Conservation (phyloP, 92 coral and sea anemone species). For the Epizoanthus scotinus region DNA sequence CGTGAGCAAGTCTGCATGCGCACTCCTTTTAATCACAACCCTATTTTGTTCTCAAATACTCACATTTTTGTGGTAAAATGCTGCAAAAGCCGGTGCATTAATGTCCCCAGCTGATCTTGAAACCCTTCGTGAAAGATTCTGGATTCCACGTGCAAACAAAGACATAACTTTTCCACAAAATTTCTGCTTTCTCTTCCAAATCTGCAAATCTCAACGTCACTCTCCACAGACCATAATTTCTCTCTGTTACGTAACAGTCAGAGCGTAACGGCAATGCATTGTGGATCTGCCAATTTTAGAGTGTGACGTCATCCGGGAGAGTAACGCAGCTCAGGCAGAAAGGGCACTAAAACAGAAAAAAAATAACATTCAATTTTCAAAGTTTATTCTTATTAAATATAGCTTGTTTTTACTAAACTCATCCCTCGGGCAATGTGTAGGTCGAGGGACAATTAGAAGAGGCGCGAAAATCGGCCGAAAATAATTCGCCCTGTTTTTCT, state of each 20-base stretch:
- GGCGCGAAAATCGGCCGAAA: too few species aligned
- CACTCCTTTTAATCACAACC: neutral
- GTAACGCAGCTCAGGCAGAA: too few species aligned
- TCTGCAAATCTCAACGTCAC: too few species aligned
- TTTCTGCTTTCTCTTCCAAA: neutral
- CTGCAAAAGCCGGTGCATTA: conserved; percentile 49
- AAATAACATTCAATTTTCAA: too few species aligned
- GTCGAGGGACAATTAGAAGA: too few species aligned
- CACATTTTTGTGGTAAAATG: conserved; percentile 76
- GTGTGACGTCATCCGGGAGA: too few species aligned
- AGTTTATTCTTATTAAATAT: too few species aligned
- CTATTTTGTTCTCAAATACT: conserved; percentile 25
- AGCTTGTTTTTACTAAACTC: too few species aligned
- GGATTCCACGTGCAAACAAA: conserved; percentile 43
- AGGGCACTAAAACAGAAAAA: too few species aligned
- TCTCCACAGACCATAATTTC: conserved; percentile 31
- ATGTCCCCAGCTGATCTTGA: conserved; percentile 39
- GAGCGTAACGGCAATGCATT: conserved; percentile 8
- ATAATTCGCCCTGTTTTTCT: too few species aligned
- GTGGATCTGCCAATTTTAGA: neutral
- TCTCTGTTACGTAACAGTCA: neutral
- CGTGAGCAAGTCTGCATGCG: too few species aligned
- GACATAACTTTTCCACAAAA: conserved; percentile 39
- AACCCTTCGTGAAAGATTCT: conserved; percentile 42
- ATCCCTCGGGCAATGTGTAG: too few species aligned